Base-by-base conservation (phyloP, 2,797 vertebrate genomes). In the Argya squamiceps region DNA sequence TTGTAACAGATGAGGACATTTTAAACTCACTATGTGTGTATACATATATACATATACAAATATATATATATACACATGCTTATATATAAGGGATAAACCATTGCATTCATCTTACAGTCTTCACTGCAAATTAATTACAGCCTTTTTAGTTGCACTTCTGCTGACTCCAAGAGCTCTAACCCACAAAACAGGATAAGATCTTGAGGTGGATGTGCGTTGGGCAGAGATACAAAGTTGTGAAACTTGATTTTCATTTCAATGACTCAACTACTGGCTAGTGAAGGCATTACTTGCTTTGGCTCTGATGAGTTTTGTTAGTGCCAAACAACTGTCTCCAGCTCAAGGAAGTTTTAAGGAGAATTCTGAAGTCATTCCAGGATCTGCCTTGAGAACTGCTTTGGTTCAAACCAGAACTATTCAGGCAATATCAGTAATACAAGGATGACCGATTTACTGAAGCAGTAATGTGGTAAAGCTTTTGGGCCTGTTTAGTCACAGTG, bases 141-240 rank as follows among this genome's bases (percentile, higher is more conserved):
- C 16, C 50, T 37, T 77, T 93, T 77, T 37, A 84, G 56, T 52
- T 92, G 81, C 41, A 87, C 64, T 94, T 96, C 75, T 95, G 70
- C 60, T 93, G 92, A 89, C 89, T 96, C 75, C 53, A 88, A 94
- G 63, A 94, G 23, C 49, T 92, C 46, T 88, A 94, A 85, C 71
- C 84, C 92, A 91, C 95, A 89, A 89, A 93, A 63, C 58, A 96
- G 84, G 96, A 95, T 93, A 94, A 96, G 92, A 94, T 96, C 95
- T 96, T 94, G 87, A 96, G 74, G 91, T 83, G 56, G 68, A 46
- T 96, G 37, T 70, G 43, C 64, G 47, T 85, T 53, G 50, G 56
- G 70, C 73, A 83, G 71, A 92, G 81, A 94, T 69, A 89, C 0
- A 2, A 88, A 85, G 46, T 77, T 93, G 81, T 80, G 82, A 93